Conservation (phyloP, 2,797 vertebrate species). For the Arrhamphus sclerolepis region DNA sequence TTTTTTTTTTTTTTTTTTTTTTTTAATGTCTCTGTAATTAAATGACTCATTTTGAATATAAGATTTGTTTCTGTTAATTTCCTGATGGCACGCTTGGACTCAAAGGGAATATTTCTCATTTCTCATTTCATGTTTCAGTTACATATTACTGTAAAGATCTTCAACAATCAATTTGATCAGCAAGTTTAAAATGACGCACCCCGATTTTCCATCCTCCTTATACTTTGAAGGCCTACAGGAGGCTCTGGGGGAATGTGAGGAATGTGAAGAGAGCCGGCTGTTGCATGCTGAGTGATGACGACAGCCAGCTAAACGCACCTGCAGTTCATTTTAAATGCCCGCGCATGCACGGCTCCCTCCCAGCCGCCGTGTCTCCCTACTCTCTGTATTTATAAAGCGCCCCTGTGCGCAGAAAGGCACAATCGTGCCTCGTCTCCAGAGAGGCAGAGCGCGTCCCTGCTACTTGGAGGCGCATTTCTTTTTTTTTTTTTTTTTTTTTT, state of each 20-base stretch:
- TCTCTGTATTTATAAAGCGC: conserved; percentile 81
- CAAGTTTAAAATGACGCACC: too few relatives aligned
- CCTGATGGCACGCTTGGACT: too few relatives aligned
- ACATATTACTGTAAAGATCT: too few relatives aligned
- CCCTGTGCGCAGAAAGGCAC: conserved; percentile 69
- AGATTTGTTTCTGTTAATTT: too few relatives aligned
- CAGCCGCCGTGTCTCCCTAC: conserved; percentile 73
- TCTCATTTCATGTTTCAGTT: too few relatives aligned
- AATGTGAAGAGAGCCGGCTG: conserved; percentile 24
- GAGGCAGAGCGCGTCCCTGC: conserved; percentile 67
- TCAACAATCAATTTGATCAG: too few relatives aligned
- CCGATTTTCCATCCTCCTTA: background rate
- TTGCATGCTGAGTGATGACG: conserved; percentile 65
- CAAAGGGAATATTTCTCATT: too few relatives aligned
- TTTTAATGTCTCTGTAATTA: too few relatives aligned
- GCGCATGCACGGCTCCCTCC: conserved; percentile 73
- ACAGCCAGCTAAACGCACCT: conserved; percentile 76
- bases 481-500: conserved; percentile 13
- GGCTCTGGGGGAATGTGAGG: conserved; percentile 9
- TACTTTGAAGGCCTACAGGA: conserved; percentile 15
- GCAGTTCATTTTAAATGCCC: conserved; percentile 83
- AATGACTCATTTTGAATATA: too few relatives aligned
- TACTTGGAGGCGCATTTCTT: conserved; percentile 52
- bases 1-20: too few relatives aligned
- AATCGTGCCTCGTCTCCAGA: conserved; percentile 78